Evolutionary conservation across 2,113 vertebrate species (phyloP).

Genomic region (Bucco capensis): DNA sequence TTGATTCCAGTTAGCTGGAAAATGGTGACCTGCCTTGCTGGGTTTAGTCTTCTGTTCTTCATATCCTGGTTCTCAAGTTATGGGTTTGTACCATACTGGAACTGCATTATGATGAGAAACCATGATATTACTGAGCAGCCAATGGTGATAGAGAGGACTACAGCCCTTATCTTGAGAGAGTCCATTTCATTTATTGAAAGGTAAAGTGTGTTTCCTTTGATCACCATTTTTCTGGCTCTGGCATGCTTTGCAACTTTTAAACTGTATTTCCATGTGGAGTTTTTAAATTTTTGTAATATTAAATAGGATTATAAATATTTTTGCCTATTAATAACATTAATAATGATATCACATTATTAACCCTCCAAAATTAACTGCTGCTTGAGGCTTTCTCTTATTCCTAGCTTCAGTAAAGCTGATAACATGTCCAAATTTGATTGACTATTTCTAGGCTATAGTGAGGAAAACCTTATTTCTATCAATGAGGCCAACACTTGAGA

Average conservation of each 20-base stretch:
- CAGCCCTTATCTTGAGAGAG: conserved; percentile 74
- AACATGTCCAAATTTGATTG: background rate
- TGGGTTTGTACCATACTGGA: conserved; percentile 74
- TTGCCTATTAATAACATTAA: background rate
- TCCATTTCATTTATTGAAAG: conserved; percentile 79
- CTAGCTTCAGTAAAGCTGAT: background rate
- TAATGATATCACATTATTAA: background rate
- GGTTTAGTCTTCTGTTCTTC: conserved; percentile 39
- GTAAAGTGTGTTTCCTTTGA: conserved; percentile 54
- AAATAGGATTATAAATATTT: background rate
- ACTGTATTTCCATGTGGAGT: background rate
- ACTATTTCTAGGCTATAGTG: background rate
- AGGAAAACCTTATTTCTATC: background rate
- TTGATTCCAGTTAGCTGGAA: conserved; percentile 60
- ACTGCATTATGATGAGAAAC: conserved; percentile 92
- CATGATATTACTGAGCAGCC: conserved; percentile 85
- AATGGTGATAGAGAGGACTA: conserved; percentile 70
- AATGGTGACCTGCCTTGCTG: conserved; percentile 11
- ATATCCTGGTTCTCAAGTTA: conserved; percentile 67
- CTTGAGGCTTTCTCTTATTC: background rate
- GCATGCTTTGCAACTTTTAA: background rate
- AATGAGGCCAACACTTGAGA: background rate
- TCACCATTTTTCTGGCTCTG: background rate
- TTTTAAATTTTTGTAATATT: background rate
- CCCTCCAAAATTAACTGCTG: background rate